Evolutionary conservation across 1,140 invertebrate species (phyloP).

Genomic region (Aphaenogaster rudis): DNA sequence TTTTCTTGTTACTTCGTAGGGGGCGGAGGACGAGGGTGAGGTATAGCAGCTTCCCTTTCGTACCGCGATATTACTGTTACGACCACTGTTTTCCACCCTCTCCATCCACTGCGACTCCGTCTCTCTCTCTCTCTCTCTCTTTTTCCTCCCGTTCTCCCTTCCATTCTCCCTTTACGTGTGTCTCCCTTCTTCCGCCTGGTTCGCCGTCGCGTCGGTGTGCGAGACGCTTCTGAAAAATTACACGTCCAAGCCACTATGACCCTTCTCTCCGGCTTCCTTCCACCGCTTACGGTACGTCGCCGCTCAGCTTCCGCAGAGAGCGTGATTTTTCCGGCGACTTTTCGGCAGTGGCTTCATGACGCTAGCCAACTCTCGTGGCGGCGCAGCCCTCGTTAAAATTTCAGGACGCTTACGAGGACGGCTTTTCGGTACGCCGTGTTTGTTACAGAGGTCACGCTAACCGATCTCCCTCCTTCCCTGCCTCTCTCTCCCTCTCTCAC

Average conservation of each 20-base stretch:
- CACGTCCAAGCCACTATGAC: constrained; percentile 55
- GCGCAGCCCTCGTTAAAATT: constrained; percentile 46
- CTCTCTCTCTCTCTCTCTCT: constrained; percentile 4
- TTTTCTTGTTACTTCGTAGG: constrained; percentile 57
- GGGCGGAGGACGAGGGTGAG: neutral
- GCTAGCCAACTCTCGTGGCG: constrained; percentile 4
- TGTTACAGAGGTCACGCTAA: constrained; percentile 31
- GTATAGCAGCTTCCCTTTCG: constrained; percentile 52
- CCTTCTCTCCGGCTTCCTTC: constrained; percentile 51
- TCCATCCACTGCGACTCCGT: constrained; percentile 4
- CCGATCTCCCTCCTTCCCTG: neutral
- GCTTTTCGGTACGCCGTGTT: constrained; percentile 29
- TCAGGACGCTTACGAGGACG: constrained; percentile 26
- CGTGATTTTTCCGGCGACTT: constrained; percentile 59
- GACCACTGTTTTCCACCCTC: constrained; percentile 47
- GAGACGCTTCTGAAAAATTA: constrained; percentile 58
- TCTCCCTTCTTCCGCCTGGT: constrained; percentile 13
- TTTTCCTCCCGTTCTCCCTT: neutral
- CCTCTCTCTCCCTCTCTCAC: neutral
- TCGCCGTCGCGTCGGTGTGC: constrained; percentile 29
- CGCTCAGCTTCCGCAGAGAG: constrained; percentile 45
- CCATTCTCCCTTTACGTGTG: constrained; percentile 23
- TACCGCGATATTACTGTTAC: constrained; percentile 57
- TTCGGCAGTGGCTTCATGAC: constrained; percentile 49
- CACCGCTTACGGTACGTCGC: constrained; percentile 47